Percentiles rank a stretch among this genome's conserved stretches.
Evolutionary conservation across 2,797 vertebrate species (phyloP).

Genomic region (Luscinia megarhynchos): DNA sequence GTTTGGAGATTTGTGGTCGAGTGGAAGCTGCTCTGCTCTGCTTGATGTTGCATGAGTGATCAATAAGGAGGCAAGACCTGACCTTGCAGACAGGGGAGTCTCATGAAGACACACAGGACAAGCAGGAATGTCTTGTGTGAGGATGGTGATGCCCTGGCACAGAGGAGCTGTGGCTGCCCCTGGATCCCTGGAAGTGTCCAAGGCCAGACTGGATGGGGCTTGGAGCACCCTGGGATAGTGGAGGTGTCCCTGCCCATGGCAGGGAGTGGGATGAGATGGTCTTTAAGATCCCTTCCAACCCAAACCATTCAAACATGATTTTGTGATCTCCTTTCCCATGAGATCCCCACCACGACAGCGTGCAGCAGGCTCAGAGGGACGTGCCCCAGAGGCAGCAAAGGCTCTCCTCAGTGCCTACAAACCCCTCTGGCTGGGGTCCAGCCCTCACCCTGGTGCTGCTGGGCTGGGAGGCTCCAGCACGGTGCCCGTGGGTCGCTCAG

Average conservation of each 20-base stretch:
- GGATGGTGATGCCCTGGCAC: rapidly evolving
- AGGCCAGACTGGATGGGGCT: rapidly evolving
- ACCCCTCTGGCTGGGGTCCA: not conserved
- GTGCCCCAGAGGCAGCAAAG: not conserved
- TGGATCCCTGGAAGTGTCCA: not conserved
- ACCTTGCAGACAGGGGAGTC: too few relatives aligned
- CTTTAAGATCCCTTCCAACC: not conserved
- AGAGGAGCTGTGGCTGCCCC: not conserved
- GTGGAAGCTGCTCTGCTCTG: not conserved
- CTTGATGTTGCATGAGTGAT: not conserved
- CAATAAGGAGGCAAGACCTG: not conserved
- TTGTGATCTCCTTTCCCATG: not conserved
- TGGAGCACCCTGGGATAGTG: rapidly evolving
- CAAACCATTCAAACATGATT: not conserved
- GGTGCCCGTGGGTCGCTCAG: rapidly evolving
- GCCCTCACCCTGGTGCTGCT: rapidly evolving
- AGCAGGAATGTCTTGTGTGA: not conserved
- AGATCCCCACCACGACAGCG: rapidly evolving
- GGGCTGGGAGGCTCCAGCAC: rapidly evolving
- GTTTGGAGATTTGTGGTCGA: not conserved
- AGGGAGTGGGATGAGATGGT: rapidly evolving
- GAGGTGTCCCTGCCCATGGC: not conserved
- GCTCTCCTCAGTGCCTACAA: not conserved
- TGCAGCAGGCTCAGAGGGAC: not conserved
- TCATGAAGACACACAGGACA: not conserved